Conservation (phyloP, 2,113 vertebrate species). For the Lampris megalopsis region DNA sequence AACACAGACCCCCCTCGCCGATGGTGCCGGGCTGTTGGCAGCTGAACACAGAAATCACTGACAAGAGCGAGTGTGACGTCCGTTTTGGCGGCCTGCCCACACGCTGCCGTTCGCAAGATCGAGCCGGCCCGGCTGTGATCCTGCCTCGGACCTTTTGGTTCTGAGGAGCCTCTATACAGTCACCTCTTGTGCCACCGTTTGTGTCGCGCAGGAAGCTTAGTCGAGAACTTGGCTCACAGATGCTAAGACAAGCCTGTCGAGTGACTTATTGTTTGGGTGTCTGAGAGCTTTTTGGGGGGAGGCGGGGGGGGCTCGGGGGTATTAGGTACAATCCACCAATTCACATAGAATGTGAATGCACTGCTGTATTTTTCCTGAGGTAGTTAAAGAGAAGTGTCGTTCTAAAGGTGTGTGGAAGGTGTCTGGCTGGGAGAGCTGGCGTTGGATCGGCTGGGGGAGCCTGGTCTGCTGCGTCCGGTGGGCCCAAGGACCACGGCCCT, state of each 20-base stretch:
- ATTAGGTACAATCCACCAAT: not conserved
- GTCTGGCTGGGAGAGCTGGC: too few species aligned
- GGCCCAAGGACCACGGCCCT: too few species aligned
- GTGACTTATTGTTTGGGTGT: not conserved
- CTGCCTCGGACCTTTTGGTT: constrained; percentile 17
- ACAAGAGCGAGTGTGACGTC: constrained; percentile 34
- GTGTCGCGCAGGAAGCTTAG: not conserved
- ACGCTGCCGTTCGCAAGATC: constrained; percentile 55
- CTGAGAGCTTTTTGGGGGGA: not conserved
- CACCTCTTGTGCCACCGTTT: constrained; percentile 17
- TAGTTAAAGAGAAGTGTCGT: not conserved
- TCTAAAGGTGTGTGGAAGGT: not conserved
- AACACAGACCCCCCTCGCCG: constrained; percentile 27
- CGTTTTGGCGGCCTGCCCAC: constrained; percentile 59
- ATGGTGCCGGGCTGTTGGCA: constrained; percentile 41
- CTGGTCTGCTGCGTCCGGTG: too few species aligned
- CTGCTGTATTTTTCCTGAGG: not conserved
- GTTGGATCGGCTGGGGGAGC: too few species aligned
- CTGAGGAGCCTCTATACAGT: constrained; percentile 24
- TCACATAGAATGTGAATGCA: not conserved
- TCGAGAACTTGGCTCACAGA: not conserved
- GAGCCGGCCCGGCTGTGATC: constrained; percentile 32
- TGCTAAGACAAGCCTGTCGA: not conserved
- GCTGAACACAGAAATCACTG: constrained; percentile 17
- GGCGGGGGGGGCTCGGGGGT: not conserved